Evolutionary conservation across 2,888 invertebrate genomes (phyloP), one percentile per base, ranked within the genome.

Genomic region (Drosophila testacea): DNA sequence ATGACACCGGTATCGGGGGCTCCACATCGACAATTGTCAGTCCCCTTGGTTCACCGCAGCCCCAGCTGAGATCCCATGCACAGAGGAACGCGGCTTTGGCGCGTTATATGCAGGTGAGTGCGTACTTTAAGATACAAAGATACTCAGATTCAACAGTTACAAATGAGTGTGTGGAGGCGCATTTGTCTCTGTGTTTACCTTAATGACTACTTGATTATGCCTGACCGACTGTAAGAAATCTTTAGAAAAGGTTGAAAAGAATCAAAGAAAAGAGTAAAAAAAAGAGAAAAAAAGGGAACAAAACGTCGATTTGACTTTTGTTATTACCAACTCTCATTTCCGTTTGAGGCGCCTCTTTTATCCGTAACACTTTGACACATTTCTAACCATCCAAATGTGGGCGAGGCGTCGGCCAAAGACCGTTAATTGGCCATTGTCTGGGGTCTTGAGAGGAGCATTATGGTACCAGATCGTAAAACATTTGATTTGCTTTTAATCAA

Each of bases 71-170:
- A 90, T 93, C 93, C 73, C 94, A 94, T 92, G 94, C 95, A 73
- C 91, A 91, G 73, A 95, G 95, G 90, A 95, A 95, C 69, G 85
- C 85, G 55, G 86, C 95, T 90, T 94, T 95, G 91, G 94, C 95
- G 67, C 93, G 94, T 61, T 94, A 94, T 90, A 95, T 95, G 94
- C 94, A 95, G 93, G 94, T 95, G 91, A 92, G 91, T 90, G 71
- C 52, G 70, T 74, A 72, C 70, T 72, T 38, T 47, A 42, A 81
- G 76, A 76, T 73, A 59, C 75, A 69, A 65, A 63, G 62, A 63
- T 63, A 55, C 54, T 42, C 28, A 47, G 44, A 34, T 28, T 16
- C 47, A 16, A 41, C 39, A 61, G 63, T 56, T 56, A 63, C 57
- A 57, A 55, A 44, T 44, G 59, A 46, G 44, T 46, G 48, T 55